phyloP scores from a whole-genome alignment of 2,888 invertebrate species.

The Abscondita cerata region DNA sequence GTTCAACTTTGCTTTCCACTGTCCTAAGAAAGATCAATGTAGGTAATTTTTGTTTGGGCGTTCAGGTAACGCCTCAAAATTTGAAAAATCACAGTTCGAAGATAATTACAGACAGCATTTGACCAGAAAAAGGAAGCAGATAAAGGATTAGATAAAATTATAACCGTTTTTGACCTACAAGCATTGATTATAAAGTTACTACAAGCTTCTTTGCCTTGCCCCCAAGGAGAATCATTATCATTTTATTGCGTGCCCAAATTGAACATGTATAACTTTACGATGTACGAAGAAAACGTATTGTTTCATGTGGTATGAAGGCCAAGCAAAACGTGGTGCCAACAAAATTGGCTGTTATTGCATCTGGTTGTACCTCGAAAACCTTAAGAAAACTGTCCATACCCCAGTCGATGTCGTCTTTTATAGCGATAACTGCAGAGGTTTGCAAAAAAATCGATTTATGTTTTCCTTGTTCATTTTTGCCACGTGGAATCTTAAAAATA shows the following conservation, averaged over 20 bases:
- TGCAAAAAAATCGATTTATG: not conserved
- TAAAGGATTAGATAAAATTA: constrained; percentile 16
- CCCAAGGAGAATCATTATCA: constrained; percentile 45
- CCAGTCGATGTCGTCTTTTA: too few species aligned
- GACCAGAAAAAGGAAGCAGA: constrained; percentile 24
- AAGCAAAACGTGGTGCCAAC: too few species aligned
- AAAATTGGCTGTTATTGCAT: too few species aligned
- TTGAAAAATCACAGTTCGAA: not conserved
- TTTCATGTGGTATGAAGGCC: constrained; percentile 53
- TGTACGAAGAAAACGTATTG: constrained; percentile 42
- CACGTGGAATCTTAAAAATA: too few species aligned
- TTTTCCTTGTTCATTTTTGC: not conserved
- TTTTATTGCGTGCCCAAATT: constrained; percentile 48
- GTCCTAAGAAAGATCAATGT: not conserved
- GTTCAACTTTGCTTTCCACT: constrained; percentile 5
- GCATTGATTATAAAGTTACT: too few species aligned
- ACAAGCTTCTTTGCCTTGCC: constrained; percentile 44
- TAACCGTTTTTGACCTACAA: constrained; percentile 32
- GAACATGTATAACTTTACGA: constrained; percentile 45
- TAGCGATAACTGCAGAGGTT: too few species aligned
- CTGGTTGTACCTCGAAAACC: too few species aligned
- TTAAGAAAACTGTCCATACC: too few species aligned
- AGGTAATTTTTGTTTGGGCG: not conserved
- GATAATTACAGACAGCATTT: constrained; percentile 21
- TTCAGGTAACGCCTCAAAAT: not conserved